Evolutionary conservation across 2,113 vertebrate species (phyloP), one percentile per base, ranked within the genome.

Genomic region (Balaenoptera acutorostrata): DNA sequence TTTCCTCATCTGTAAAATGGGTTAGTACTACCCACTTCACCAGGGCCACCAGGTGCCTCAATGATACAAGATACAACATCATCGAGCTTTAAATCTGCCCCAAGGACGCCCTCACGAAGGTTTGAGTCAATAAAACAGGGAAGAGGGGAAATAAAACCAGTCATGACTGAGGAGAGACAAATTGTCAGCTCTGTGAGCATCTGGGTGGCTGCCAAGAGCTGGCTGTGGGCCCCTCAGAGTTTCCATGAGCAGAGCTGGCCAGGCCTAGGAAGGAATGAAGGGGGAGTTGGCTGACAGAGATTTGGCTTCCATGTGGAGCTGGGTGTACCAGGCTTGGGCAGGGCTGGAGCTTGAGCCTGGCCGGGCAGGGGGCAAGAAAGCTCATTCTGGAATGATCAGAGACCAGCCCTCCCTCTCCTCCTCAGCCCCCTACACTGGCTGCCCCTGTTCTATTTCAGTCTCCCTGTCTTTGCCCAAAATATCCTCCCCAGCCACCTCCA

Each of bases 1-100:
- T 87, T 88, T 44, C n/a, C 39, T 85, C 31, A 63, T 84, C 91
- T 81, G 41, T 94, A 31, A 49, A 72, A 72, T 84, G 85, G 74
- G 74, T 39, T 12, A 39, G 33, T n/a, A 33, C 25, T 44, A n/a
- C 10, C 9, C 55, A 7, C 63, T 31, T 90, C n/a, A 18, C 46
- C 69, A 78, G 11, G 33, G 52, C 27, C 57, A 31, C 15, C 17
- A 15, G 81, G 31, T 23, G 2, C 41, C n/a, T 83, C 57, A 41
- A 0, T 6, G 55, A 88, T 12, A 33, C 3, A 17, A 69, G 81
- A 20, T 1, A 14, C 0, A 13, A 17, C 13, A 44, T 14, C 1
- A 0, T 55, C 64, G 18, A 46, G 41, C 39, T 82, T 61, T 15
- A 72, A 15, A 27, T 64, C 41, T 11, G 2, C 31, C 57, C 74